These are phyloP conservation scores for Ptilodon capucinus DNA, from an alignment of 2,888 invertebrate species.

Conservation along the genomic window DNA sequence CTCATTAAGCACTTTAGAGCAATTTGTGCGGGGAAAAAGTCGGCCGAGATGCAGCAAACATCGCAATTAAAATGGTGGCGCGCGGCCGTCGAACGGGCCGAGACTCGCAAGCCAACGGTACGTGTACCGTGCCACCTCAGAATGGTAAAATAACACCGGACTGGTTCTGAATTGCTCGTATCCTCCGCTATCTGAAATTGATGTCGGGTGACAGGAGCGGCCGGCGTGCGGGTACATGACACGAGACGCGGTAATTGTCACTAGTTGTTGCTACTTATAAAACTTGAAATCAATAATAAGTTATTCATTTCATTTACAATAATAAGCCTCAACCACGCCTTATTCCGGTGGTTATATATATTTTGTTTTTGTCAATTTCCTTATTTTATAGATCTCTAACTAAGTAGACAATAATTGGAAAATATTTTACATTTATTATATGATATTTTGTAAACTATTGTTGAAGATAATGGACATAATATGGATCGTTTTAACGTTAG, in stretches of 20 bases:
- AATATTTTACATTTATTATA: no score
- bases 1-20: conserved; percentile 83
- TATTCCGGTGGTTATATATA: not conserved
- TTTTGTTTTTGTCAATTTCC: not conserved
- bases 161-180: conserved; percentile 64
- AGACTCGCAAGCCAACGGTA: conserved; percentile 54
- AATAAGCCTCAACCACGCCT: no score
- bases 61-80: conserved; percentile 80
- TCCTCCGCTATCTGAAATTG: conserved; percentile 64
- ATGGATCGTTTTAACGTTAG: no score
- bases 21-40: conserved; percentile 81
- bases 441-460: no score
- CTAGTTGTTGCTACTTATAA: not conserved
- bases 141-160: conserved; percentile 55
- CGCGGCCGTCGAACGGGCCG: conserved; percentile 58
- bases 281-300: not conserved
- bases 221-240: conserved; percentile 18
- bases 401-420: no score
- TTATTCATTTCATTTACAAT: not conserved
- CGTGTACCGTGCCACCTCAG: conserved; percentile 45
- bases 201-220: conserved; percentile 39
- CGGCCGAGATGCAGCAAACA: conserved; percentile 69
- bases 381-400: no score
- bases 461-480: not conserved
- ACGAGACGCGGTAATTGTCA: conserved; percentile 2